Evolutionary conservation across 2,888 invertebrate species (phyloP).

Genomic region (Amblyjoppa fuscipennis): DNA sequence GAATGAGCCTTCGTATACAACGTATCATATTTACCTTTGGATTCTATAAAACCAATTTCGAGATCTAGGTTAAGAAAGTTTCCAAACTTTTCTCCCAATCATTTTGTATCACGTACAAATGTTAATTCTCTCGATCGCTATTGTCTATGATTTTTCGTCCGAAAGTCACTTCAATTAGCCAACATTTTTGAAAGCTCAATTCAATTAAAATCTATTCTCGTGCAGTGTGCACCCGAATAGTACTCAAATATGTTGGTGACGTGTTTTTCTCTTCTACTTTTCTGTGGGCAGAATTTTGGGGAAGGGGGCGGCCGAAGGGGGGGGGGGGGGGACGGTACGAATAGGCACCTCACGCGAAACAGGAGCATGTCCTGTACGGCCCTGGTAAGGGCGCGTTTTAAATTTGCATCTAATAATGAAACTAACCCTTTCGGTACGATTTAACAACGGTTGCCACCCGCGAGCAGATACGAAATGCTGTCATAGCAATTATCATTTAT

Average conservation of each 20-base stretch:
- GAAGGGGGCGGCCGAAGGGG: too few relatives aligned
- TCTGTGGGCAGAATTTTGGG: too few relatives aligned
- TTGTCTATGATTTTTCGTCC: conserved; percentile 2
- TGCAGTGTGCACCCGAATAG: conserved; percentile 15
- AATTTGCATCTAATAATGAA: background rate
- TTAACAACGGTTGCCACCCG: background rate
- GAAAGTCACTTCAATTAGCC: conserved; percentile 29
- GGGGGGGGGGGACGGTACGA: too few relatives aligned
- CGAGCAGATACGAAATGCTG: background rate
- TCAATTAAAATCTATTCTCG: conserved; percentile 52
- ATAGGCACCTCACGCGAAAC: background rate
- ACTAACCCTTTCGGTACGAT: background rate
- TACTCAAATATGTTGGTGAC: conserved; percentile 74
- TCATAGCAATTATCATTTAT: background rate
- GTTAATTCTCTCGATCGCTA: background rate
- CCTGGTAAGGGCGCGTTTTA: background rate
- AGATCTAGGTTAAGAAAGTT: conserved; percentile 75
- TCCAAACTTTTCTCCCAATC: conserved; percentile 69
- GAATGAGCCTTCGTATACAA: background rate
- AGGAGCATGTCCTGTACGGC: background rate
- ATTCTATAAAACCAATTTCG: conserved; percentile 62
- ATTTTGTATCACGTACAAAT: conserved; percentile 60
- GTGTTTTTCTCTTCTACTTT: conserved; percentile 73
- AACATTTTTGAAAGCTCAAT: conserved; percentile 59
- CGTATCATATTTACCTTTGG: conserved; percentile 67